These are phyloP conservation scores for Cerastoderma edule DNA, from an alignment of 2,888 invertebrate genomes.

Conservation along the genomic window DNA sequence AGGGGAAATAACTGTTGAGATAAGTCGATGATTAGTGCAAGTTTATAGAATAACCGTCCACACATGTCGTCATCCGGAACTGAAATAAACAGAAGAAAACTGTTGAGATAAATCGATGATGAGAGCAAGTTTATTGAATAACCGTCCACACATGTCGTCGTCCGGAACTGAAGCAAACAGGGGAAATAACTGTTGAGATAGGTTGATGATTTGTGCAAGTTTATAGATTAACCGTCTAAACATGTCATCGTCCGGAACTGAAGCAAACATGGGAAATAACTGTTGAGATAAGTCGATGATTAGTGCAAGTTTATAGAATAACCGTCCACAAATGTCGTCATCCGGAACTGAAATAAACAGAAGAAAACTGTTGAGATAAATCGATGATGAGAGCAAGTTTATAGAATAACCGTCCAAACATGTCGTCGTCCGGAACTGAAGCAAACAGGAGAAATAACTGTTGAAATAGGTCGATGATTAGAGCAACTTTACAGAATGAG, in stretches of 20 bases:
- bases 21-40: no score
- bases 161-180: conserved; percentile 82
- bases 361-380: not conserved
- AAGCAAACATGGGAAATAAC: conserved; percentile 1
- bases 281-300: no score
- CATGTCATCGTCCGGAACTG: not conserved
- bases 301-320: conserved; percentile 67
- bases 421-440: not conserved
- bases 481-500: no score
- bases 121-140: conserved; percentile 80
- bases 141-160: conserved; percentile 79
- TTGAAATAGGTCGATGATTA: no score
- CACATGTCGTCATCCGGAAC: no score
- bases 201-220: no score
- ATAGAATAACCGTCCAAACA: not conserved
- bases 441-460: not conserved
- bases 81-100: no score
- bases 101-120: no score
- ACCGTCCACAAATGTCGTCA: conserved; percentile 78
- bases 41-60: no score
- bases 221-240: no score
- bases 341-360: conserved; percentile 77
- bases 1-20: no score
- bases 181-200: not conserved
- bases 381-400: not conserved